These are phyloP conservation scores for Siniperca obscura DNA, from an alignment of 2,797 vertebrate genomes.

Conservation along the genomic window DNA sequence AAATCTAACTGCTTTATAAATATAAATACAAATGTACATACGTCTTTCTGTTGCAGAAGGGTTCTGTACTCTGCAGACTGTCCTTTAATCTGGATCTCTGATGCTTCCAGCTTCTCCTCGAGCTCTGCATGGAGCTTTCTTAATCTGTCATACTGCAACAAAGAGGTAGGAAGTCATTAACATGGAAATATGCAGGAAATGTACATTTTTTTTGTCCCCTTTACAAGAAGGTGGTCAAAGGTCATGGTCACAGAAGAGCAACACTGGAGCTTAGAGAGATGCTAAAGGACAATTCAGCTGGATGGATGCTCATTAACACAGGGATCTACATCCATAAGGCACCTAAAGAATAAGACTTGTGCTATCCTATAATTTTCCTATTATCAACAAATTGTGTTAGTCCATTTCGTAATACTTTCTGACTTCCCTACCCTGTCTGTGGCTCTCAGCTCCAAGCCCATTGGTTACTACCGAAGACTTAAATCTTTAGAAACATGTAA, in stretches of 20 bases:
- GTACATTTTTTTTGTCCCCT: not conserved
- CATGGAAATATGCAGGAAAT: not conserved
- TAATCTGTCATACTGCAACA: constrained; percentile 90
- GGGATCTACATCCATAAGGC: not conserved
- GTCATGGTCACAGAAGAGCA: not conserved
- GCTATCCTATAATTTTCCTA: not conserved
- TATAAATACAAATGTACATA: constrained; percentile 56
- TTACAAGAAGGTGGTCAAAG: constrained; percentile 4
- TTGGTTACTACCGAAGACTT: no score
- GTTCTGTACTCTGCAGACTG: constrained; percentile 91
- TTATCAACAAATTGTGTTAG: not conserved
- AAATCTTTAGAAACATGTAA: not conserved
- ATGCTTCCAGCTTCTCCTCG: constrained; percentile 94
- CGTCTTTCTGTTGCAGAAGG: constrained; percentile 95
- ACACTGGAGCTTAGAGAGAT: not conserved
- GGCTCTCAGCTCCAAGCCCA: not conserved
- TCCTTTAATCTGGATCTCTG: constrained; percentile 95
- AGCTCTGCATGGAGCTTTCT: constrained; percentile 90
- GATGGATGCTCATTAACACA: not conserved
- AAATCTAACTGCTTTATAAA: not conserved
- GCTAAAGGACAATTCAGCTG: not conserved
- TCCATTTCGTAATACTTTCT: not conserved
- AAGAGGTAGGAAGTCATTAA: constrained; percentile 30
- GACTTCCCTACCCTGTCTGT: not conserved
- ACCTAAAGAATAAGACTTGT: not conserved